phyloP scores from a whole-genome alignment of 2,888 invertebrate species.

The Allygus modestus region DNA sequence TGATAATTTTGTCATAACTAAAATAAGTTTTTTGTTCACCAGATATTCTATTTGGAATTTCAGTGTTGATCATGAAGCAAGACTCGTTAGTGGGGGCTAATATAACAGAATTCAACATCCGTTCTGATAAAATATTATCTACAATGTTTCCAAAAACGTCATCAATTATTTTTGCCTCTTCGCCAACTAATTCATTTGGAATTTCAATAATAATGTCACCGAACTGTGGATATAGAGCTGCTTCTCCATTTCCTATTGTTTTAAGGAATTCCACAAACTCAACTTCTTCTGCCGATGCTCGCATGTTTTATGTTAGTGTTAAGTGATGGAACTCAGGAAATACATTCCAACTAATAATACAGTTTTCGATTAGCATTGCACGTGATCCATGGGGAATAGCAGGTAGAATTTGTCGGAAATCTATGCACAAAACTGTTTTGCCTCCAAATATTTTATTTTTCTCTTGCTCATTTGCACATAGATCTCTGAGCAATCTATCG shows the following conservation, averaged over 20 bases:
- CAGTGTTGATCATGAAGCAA: constrained; percentile 36
- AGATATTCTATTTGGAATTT: constrained; percentile 14
- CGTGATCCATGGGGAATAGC: constrained; percentile 28
- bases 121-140: constrained; percentile 44
- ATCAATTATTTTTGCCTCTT: constrained; percentile 19
- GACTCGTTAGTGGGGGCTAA: constrained; percentile 36
- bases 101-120: constrained; percentile 34
- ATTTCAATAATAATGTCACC: no score
- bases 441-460: constrained; percentile 29
- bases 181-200: no score
- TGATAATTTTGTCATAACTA: constrained; percentile 31
- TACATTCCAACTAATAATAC: no score
- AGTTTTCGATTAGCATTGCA: constrained; percentile 20
- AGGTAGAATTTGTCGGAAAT: constrained; percentile 31
- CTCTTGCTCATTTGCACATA: constrained; percentile 17
- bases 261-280: no score
- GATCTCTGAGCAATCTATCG: constrained; percentile 20
- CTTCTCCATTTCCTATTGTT: background rate
- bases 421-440: constrained; percentile 8
- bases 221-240: background rate
- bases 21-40: constrained; percentile 43
- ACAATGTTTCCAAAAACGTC: constrained; percentile 41
- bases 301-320: constrained; percentile 38
- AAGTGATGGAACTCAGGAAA: background rate
- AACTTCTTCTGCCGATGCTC: no score